Evolutionary conservation across 37 sponge, comb jelly and placozoan species (phyloP).

Genomic region (Amphimedon queenslandica): DNA sequence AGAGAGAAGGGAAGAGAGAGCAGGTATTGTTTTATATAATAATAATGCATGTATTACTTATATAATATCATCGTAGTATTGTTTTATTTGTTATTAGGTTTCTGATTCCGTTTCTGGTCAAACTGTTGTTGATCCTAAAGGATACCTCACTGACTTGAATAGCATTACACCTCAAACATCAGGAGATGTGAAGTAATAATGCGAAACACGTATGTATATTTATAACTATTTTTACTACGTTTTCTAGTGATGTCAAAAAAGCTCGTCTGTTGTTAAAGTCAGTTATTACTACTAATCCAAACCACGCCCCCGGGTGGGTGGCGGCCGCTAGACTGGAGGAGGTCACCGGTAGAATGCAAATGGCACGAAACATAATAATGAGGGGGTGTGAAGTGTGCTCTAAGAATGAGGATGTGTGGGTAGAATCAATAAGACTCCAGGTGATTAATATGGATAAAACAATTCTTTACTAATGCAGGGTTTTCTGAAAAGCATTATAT

Average conservation of each 20-base stretch:
- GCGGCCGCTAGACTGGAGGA: slow-evolving; percentile 98
- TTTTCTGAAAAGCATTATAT: no score
- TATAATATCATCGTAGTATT: no score
- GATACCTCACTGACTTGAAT: slow-evolving; percentile 96
- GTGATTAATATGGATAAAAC: no score
- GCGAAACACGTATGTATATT: background rate
- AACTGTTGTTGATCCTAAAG: slow-evolving; percentile 98
- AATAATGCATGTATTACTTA: no score
- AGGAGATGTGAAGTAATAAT: slow-evolving; percentile 84
- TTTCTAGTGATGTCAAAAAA: slow-evolving; percentile 84
- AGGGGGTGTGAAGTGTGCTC: slow-evolving; percentile 90
- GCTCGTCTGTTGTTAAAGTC: slow-evolving; percentile 94
- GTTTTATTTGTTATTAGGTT: slow-evolving; percentile 64
- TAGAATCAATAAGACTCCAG: slow-evolving; percentile 89
- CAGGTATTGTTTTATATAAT: no score
- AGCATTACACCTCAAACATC: slow-evolving; percentile 85
- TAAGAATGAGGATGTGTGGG: slow-evolving; percentile 96
- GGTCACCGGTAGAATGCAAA: slow-evolving; percentile 93
- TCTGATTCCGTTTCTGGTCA: slow-evolving; percentile 97
- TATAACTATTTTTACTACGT: background rate
- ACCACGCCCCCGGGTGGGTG: slow-evolving; percentile 98
- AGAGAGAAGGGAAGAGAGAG: no score
- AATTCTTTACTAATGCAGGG: no score
- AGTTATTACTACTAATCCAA: slow-evolving; percentile 95
- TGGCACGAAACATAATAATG: slow-evolving; percentile 89